phyloP scores from a whole-genome alignment of 2,797 vertebrate genomes.

The Amphiprion clarkii region DNA sequence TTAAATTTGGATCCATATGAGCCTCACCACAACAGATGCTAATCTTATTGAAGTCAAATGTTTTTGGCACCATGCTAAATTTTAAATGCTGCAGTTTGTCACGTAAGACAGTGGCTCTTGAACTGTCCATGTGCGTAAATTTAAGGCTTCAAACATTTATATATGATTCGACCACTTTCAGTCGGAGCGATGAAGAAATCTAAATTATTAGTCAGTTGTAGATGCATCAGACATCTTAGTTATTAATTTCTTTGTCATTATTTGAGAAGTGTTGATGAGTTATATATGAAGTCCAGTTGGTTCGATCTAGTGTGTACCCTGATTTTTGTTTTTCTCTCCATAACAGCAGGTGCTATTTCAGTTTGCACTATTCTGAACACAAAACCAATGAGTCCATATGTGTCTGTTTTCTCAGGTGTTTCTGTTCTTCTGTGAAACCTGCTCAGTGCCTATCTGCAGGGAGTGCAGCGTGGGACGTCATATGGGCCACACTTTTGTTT shows the following conservation, averaged over 20 bases:
- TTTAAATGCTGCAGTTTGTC: neutral
- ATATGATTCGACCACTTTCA: neutral
- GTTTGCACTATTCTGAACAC: neutral
- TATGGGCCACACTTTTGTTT: constrained; percentile 80
- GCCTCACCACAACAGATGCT: too few species aligned
- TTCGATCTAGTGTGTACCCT: neutral
- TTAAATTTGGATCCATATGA: too few species aligned
- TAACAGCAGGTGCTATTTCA: neutral
- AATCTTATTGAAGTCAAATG: too few species aligned
- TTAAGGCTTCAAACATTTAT: neutral
- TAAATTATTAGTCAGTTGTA: neutral
- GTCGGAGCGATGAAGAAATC: neutral
- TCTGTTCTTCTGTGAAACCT: constrained; percentile 97
- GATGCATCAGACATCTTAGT: neutral
- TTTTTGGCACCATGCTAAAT: too few species aligned
- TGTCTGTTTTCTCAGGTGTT: constrained; percentile 86
- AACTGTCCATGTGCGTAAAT: neutral
- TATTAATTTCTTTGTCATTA: neutral
- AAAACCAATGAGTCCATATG: neutral
- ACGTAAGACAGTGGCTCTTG: neutral
- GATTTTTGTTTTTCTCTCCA: neutral
- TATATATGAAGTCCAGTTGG: neutral
- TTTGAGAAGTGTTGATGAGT: neutral
- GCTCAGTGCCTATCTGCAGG: constrained; percentile 96
- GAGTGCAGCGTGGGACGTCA: constrained; percentile 93